These are phyloP conservation scores for Propithecus perrieri DNA, from an alignment of 2,797 vertebrate genomes.

Conservation along the genomic window DNA sequence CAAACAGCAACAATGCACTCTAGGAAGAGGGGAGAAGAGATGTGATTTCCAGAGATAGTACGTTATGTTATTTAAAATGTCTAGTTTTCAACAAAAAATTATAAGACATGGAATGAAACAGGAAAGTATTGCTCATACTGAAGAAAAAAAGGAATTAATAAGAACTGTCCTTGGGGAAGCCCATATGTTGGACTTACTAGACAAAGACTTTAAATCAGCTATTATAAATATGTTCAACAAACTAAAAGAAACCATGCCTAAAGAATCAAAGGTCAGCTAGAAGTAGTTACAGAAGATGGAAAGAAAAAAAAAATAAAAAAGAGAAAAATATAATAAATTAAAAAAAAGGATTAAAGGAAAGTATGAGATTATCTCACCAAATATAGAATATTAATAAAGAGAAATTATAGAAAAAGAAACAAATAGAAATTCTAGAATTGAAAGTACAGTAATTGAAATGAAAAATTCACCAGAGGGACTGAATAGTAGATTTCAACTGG, in stretches of 20 bases:
- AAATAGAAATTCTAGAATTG: background rate
- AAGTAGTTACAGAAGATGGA: too few species aligned
- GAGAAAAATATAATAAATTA: too few species aligned
- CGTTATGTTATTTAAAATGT: background rate
- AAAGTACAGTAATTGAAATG: background rate
- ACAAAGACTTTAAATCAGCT: background rate
- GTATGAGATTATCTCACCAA: background rate
- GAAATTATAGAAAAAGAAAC: background rate
- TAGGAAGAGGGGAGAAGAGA: background rate
- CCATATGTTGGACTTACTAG: background rate
- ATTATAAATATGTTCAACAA: background rate
- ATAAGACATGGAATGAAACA: background rate
- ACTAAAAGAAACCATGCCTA: background rate
- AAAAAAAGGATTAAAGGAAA: background rate
- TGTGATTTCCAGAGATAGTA: background rate
- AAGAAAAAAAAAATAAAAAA: too few species aligned
- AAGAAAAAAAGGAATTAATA: background rate
- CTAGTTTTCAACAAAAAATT: background rate
- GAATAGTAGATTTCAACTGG: background rate
- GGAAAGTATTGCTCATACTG: background rate
- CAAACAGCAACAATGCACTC: background rate
- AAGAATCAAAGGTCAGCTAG: background rate
- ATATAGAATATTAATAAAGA: background rate
- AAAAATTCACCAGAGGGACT: background rate
- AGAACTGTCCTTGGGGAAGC: background rate